phyloP scores from a whole-genome alignment of 1,140 invertebrate species.

The Cryptotermes secundus region DNA sequence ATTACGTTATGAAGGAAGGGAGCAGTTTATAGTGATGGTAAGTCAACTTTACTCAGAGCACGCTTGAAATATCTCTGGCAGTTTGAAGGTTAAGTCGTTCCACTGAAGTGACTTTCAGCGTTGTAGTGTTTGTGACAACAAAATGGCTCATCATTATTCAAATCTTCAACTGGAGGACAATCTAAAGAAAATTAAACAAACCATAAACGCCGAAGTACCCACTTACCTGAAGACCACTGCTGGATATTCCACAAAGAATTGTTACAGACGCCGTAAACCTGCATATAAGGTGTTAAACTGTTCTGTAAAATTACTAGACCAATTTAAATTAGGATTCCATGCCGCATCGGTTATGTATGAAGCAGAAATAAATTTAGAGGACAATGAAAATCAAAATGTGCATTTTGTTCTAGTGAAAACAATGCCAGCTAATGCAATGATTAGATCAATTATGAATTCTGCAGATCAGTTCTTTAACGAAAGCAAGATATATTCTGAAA shows the following conservation, averaged over 20 bases:
- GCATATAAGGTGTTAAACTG: background rate
- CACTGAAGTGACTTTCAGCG: too few species aligned
- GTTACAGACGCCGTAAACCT: background rate
- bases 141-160: too few species aligned
- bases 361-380: background rate
- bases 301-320: background rate
- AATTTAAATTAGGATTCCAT: background rate
- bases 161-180: background rate
- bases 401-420: background rate
- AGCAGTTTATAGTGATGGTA: too few species aligned
- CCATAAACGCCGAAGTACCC: background rate
- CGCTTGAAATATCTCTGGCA: too few species aligned
- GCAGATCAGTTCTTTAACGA: slow-evolving; percentile 21
- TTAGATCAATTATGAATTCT: background rate
- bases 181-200: background rate
- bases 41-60: too few species aligned
- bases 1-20: too few species aligned
- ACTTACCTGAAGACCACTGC: background rate
- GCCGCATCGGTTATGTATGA: background rate
- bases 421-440: background rate
- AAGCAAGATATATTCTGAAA: background rate
- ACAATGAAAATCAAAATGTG: background rate
- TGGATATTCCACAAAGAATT: background rate
- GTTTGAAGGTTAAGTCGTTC: too few species aligned
- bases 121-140: too few species aligned